These are phyloP conservation scores for Lordiphosa clarofinis DNA, from an alignment of 1,140 invertebrate species.

Conservation along the genomic window DNA sequence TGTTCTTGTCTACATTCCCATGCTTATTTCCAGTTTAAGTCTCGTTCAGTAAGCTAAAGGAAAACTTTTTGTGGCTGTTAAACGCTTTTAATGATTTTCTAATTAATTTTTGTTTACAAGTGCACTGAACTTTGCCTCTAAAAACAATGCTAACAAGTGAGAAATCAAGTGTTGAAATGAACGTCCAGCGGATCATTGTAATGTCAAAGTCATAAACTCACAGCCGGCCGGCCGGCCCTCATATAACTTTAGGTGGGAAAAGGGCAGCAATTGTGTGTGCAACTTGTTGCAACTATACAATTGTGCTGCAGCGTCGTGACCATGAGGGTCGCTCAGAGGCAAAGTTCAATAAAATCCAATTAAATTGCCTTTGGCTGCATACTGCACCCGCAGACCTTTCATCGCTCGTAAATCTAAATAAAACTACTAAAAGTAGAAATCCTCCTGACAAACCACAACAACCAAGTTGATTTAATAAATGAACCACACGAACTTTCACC, in stretches of 20 bases:
- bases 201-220: conserved; percentile 54
- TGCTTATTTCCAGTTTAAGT: conserved; percentile 23
- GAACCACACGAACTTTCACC: conserved; percentile 63
- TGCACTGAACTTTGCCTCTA: conserved; percentile 49
- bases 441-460: conserved; percentile 16
- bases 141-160: conserved; percentile 25
- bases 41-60: conserved; percentile 33
- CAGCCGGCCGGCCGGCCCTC: conserved; percentile 40
- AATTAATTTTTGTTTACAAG: conserved; percentile 66
- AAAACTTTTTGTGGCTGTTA: conserved; percentile 26
- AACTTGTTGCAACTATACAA: conserved; percentile 58
- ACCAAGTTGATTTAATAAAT: conserved; percentile 66
- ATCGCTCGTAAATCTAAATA: conserved; percentile 63
- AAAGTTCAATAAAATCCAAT: conserved; percentile 78
- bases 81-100: conserved; percentile 63
- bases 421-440: conserved; percentile 30
- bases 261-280: conserved; percentile 25
- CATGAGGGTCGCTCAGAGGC: conserved; percentile 66
- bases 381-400: conserved; percentile 61
- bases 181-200: conserved; percentile 30
- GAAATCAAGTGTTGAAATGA: conserved; percentile 49
- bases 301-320: conserved; percentile 21
- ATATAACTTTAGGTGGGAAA: conserved; percentile 17
- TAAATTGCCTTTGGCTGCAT: conserved; percentile 35
- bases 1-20: conserved; percentile 43